Base-by-base conservation (phyloP, 2,888 invertebrate genomes). In the Drosophila austrosaltans region DNA sequence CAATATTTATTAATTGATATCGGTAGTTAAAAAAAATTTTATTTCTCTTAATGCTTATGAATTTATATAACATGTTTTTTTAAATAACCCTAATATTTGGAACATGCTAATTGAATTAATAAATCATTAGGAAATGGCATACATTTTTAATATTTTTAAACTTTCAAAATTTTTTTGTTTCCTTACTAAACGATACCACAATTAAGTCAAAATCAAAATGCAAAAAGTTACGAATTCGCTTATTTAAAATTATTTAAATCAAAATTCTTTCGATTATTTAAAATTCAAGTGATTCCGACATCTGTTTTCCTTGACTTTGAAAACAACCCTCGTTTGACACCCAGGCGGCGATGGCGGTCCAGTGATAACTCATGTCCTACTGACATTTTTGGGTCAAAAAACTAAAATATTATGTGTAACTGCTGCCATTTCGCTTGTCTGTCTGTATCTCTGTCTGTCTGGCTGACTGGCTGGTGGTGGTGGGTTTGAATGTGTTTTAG, bases 341-440 rank as follows among this genome's bases (percentile, higher is more conserved):
- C 53, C 60, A 42, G 32, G 10, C 48, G 12, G 48, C 64, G 42
- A 22, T 44, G 64, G 8, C 82, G 76, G 79, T 48, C 64, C 78
- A 76, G 88, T 86, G 89, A 89, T 85, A 87, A 90, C 78, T 90
- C 87, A 82, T 89, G 86, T 80, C 80, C 88, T 59, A 83, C 83
- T 89, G 88, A 90, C 88, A 82, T 85, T 89, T 88, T 90, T 90
- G 86, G 88, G 88, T 88, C 90, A 88, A 77, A 72, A 85, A 82
- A 81, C 88, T 79, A 84, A 87, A 89, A 90, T 89, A 85, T 87
- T 84, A 76, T 88, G 78, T 85, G 75, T 61, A 40, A 62, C 54
- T 65, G 53, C 48, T 77, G 57, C 65, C 53, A 59, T 48, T 54
- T 48, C 44, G 53, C 30, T 42, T 60, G 7, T 39, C 58, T 44